Base-by-base conservation (phyloP, 2,888 invertebrate genomes). In the Strigamia transsilvanica region DNA sequence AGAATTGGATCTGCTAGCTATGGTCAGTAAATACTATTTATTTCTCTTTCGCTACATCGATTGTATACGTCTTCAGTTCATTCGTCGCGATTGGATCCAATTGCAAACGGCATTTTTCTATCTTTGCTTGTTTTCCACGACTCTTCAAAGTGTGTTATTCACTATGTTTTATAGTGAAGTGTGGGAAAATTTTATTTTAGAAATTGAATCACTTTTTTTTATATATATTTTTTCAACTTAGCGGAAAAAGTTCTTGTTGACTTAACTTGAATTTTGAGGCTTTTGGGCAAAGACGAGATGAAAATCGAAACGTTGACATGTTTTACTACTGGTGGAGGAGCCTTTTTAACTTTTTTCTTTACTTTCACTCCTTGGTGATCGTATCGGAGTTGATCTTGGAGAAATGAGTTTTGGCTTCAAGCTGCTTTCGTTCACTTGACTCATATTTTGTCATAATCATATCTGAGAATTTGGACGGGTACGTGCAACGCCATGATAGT, bases 361-460 rank as follows among this genome's bases (percentile, higher is more conserved):
- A 15, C 12, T 18, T 66, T 66, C 21, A 18, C 32, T 15, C 13
- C 73, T 23, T 12, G 73, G 73, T n/a, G 73, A 73, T 73, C 73
- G 27, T 73, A 73, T 73, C 73, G n/a, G 32, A 73, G 73, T 73
- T 73, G 73, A 73, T 73, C 73, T 73, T 73, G 73, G 73, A 23
- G 73, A 73, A 73, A 73, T 73, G 73, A 73, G 73, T 73, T 73
- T 73, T 73, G 73, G 73, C 73, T 73, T 73, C 73, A 73, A 73
- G 73, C 73, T 73, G 73, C 73, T 73, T 73, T 73, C 73, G 27
- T 73, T 73, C 73, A 73, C 73, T 73, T 73, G 73, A 23, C 73
- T 73, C 73, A 73, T 73, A 73, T 73, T 73, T 73, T 73, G 73
- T 73, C 73, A 73, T 73, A 73, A 73, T 73, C 73, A 73, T 27